phyloP scores from a whole-genome alignment of 1,140 invertebrate species.

The Xylocopa sonorina region DNA sequence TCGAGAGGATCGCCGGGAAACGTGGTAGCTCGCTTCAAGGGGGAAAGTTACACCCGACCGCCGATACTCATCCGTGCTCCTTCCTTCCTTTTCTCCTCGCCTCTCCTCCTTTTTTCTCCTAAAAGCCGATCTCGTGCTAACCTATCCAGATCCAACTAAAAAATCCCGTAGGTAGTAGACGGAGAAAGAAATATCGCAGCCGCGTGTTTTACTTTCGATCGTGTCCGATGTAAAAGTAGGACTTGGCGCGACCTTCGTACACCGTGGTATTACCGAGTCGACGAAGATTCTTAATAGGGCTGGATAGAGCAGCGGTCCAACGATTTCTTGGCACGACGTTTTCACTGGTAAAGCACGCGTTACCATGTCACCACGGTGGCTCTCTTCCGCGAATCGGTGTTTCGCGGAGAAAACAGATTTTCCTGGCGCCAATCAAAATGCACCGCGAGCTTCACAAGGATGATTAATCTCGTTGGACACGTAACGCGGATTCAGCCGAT shows the following conservation, averaged over 20 bases:
- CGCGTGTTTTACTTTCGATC: conserved; percentile 32
- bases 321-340: conserved; percentile 35
- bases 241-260: conserved; percentile 36
- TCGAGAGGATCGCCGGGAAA: background rate
- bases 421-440: background rate
- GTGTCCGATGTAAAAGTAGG: conserved; percentile 17
- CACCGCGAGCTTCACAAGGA: background rate
- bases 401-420: conserved; percentile 28
- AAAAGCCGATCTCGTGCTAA: background rate
- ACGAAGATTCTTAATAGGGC: conserved; percentile 29
- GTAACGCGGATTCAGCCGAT: background rate
- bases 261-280: conserved; percentile 15
- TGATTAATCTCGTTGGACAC: conserved; percentile 41
- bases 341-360: background rate
- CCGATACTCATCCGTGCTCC: too few species aligned
- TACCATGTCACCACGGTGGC: too few species aligned
- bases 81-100: too few species aligned
- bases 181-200: background rate
- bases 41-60: background rate
- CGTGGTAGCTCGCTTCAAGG: background rate
- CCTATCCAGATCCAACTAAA: too few species aligned
- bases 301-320: background rate
- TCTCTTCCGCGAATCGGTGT: conserved; percentile 39
- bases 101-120: too few species aligned
- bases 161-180: background rate